Evolutionary conservation across 2,797 vertebrate species (phyloP), one percentile per base, ranked within the genome.

Genomic region (Sebastes steindachneri): DNA sequence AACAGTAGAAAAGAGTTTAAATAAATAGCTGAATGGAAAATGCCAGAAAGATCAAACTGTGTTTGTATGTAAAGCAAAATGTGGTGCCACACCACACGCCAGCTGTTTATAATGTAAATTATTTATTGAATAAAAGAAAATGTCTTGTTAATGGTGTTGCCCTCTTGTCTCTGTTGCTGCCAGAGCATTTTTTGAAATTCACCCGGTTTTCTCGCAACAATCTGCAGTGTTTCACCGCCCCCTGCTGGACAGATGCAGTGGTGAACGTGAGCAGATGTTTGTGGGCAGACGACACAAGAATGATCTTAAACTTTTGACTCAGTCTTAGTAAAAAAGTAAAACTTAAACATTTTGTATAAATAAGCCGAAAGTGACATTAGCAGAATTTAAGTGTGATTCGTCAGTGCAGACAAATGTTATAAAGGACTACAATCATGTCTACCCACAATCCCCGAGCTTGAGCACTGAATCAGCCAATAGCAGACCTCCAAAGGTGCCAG

Each of bases 71-170:
- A 96, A 90, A 95, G 95, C 93, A 95, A 91, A 92, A 92, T 77
- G 88, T 90, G 94, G 95, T 93, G 35, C 35, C 35, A 37, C 35
- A 94, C 95, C 94, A 93, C 96, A 95, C 85, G 87, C 95, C 91
- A 54, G 90, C 1, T 97, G 97, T 99, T 98, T 90, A 98, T 97
- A 97, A 90, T 98, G 97, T 99, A 98, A 97, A 97, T 99, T 99
- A 99, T 99, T 99, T 99, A 99, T 99, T 99, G 96, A 97, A 95
- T 93, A 92, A 96, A 96, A 93, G 84, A 93, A 95, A 94, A 93
- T 87, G 95, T 96, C 91, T 95, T 94, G 93, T 94, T 95, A 79
- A 81, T 65, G 33, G 76, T 55, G 25, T 76, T 37, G 68, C 48
- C 60, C 15, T 68, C 59, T 63, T 57, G 77, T 90, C 45, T 89